Evolutionary conservation across 2,888 invertebrate species (phyloP).

Genomic region (Parnassius glacialis): DNA sequence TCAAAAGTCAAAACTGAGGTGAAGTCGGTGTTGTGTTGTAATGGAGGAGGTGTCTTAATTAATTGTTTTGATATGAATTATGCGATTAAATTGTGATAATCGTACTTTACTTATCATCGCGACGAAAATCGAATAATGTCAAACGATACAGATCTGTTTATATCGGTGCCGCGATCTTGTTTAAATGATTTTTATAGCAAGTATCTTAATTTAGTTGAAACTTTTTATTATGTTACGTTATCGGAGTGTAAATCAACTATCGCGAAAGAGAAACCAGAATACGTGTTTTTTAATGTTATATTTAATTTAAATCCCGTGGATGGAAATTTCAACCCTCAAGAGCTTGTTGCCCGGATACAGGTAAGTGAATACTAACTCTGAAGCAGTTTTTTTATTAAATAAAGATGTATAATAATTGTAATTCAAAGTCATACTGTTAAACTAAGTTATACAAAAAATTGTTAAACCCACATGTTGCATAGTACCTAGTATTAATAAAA

Average conservation of each 20-base stretch:
- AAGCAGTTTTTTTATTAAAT: too few relatives aligned
- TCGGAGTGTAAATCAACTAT: constrained; percentile 61
- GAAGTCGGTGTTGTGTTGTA: constrained; percentile 32
- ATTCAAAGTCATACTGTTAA: too few relatives aligned
- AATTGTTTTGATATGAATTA: constrained; percentile 61
- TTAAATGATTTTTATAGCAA: constrained; percentile 67
- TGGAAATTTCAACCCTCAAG: constrained; percentile 63
- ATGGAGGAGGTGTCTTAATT: constrained; percentile 44
- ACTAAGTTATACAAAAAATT: too few relatives aligned
- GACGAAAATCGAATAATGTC: constrained; percentile 60
- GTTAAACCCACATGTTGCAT: too few relatives aligned
- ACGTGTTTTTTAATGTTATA: constrained; percentile 67
- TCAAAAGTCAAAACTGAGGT: constrained; percentile 20
- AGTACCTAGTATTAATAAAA: too few relatives aligned
- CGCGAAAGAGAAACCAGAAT: constrained; percentile 58
- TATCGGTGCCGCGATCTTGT: constrained; percentile 71
- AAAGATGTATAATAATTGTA: too few relatives aligned
- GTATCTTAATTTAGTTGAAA: constrained; percentile 74
- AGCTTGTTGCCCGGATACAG: constrained; percentile 68
- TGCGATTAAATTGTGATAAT: constrained; percentile 59
- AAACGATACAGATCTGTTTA: constrained; percentile 62
- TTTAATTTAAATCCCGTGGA: constrained; percentile 70
- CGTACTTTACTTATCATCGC: constrained; percentile 46
- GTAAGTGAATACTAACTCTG: constrained; percentile 43
- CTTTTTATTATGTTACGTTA: constrained; percentile 76